Conservation (phyloP, 1,140 invertebrate genomes). For the Aphelenchoides besseyi region DNA sequence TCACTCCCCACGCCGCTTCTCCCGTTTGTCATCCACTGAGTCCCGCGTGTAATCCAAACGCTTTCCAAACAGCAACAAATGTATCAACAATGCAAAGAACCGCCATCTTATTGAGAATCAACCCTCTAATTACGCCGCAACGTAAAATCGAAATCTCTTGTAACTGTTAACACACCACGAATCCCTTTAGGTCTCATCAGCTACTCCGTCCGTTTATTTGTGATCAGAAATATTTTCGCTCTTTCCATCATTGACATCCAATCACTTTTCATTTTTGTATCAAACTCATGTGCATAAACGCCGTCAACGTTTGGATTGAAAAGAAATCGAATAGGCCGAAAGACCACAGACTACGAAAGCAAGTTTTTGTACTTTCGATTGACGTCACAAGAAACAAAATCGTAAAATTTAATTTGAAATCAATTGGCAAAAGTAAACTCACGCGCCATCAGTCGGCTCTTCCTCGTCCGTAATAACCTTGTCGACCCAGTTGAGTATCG, state of each 20-base stretch:
- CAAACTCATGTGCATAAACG: not conserved
- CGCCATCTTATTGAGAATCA: too few species aligned
- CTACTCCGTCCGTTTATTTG: not conserved
- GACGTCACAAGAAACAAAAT: not conserved
- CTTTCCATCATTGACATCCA: too few species aligned
- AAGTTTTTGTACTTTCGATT: too few species aligned
- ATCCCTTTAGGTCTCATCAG: not conserved
- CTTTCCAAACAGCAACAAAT: not conserved
- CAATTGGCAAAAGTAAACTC: conserved; percentile 2
- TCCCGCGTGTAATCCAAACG: conserved; percentile 1
- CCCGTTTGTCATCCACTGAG: not conserved
- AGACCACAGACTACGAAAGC: too few species aligned
- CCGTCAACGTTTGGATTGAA: not conserved
- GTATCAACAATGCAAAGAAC: too few species aligned
- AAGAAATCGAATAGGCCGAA: too few species aligned
- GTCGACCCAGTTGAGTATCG: conserved; percentile 36
- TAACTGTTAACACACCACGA: not conserved
- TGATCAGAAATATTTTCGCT: too few species aligned
- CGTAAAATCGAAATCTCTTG: too few species aligned
- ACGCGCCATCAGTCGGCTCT: not conserved
- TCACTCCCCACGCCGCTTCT: not conserved
- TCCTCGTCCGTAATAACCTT: conserved; percentile 37
- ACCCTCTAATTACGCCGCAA: too few species aligned
- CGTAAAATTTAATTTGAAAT: not conserved
- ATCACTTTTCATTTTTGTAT: not conserved